Base-by-base conservation (phyloP, 2,888 invertebrate species). In the Drosophila meridionalis region DNA sequence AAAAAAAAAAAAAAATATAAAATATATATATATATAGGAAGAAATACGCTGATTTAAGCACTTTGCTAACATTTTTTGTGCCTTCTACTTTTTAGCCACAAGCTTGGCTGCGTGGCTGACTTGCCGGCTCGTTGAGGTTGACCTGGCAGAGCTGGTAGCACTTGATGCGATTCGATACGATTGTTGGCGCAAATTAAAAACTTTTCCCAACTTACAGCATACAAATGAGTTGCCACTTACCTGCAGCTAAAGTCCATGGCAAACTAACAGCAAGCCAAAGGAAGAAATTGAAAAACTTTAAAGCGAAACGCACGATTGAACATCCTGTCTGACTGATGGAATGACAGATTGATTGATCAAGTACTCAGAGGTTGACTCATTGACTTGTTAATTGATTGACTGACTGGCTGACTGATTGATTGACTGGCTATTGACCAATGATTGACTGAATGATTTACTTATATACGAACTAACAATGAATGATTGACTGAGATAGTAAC, bases 31-130 rank as follows among this genome's bases (percentile, higher is more conserved):
- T 20, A 52, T 11, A 32, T 7, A 50, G 68, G 74, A 74, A 74
- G 56, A 42, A 79, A 56, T 28, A 14, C 70, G 85, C 90, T 83
- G 82, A 91, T 78, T 89, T 79, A 77, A 82, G 82, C 90, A 73
- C 70, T 83, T 69, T 66, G 55, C 53, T 28, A 61, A 63, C 68
- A 64, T 67, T 73, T 82, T 75, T 72, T 65, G 40, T 56, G 32
- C 48, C 45, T 55, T 71, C 45, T 38, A 56, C 47, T 74, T 56
- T 43, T 36, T 52, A 34, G n/a, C 40, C 57, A 50, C 40, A 52
- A 59, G 65, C 30, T 36, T 62, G 6, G 6, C 9, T 53, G 55
- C 61, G 55, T 48, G 74, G 62, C 64, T 75, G 73, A 85, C 90
- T 85, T 90, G 78, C 66, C 61, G 57, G 83, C 85, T 85, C 88